Conservation (phyloP, 1,140 invertebrate genomes). For the Harpegnathos saltator region DNA sequence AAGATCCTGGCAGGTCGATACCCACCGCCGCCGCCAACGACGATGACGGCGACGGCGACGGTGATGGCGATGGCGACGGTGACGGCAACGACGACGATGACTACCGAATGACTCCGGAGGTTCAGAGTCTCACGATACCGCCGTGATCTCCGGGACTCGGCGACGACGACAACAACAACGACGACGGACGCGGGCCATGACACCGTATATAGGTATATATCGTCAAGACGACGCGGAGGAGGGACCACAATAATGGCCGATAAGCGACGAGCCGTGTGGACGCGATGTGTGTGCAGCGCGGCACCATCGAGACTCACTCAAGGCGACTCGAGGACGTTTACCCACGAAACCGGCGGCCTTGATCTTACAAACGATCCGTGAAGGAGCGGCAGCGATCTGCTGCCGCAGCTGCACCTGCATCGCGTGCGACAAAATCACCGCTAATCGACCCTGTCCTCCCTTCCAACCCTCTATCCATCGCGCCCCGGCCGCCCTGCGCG, state of each 20-base stretch:
- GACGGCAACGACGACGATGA: too few species aligned
- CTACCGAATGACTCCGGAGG: too few species aligned
- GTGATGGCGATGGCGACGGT: too few species aligned
- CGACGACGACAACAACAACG: too few species aligned
- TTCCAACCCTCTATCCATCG: neutral
- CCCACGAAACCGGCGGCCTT: constrained; percentile 81
- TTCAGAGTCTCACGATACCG: too few species aligned
- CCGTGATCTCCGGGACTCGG: too few species aligned
- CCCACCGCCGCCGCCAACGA: too few species aligned
- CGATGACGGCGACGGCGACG: too few species aligned
- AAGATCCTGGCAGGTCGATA: too few species aligned
- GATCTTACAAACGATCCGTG: constrained; percentile 71
- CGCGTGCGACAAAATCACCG: constrained; percentile 46
- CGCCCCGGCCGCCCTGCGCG: neutral
- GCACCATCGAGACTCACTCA: constrained; percentile 68
- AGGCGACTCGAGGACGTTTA: constrained; percentile 83
- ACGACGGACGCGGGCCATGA: constrained; percentile 21
- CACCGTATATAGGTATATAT: constrained; percentile 53
- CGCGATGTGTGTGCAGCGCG: constrained; percentile 36
- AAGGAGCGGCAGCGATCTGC: constrained; percentile 27
- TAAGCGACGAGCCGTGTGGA: constrained; percentile 54
- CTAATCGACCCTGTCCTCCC: constrained; percentile 15
- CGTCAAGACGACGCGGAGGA: constrained; percentile 52
- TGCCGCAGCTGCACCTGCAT: constrained; percentile 58
- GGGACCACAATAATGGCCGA: constrained; percentile 64